Evolutionary conservation across 2,113 vertebrate species (phyloP), one percentile per base, ranked within the genome.

Genomic region (Oreochromis spilurus): DNA sequence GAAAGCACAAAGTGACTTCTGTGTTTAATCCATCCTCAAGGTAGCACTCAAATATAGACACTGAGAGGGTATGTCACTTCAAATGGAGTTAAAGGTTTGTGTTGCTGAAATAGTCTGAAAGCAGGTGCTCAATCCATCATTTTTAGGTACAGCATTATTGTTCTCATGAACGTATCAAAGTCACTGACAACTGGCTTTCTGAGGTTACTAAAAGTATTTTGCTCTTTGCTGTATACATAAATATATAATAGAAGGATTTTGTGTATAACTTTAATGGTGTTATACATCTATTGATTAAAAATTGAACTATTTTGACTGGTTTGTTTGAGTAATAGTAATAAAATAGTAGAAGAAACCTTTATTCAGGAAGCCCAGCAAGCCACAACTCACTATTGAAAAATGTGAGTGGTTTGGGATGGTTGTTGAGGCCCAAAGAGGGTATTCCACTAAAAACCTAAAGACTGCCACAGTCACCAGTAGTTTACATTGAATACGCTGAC

Each of bases 401-500:
- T 65, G 19, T 21, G 34, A 65, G 34, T 38, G 34, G 34, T 38
- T 43, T 40, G 36, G 4, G 7, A 24, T 72, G 8, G n/a, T 70
- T 43, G 38, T 6, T 72, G 38, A 3, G 34, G 62, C 11, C 36
- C 62, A 67, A 67, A 67, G 19, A 67, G 17, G 17, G 0, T 12
- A 19, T 36, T 38, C 17, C 34, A 67, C 60, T 36, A 21, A 38
- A 65, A 65, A 7, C 31, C 17, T 60, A 17, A 62, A 62, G 6
- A n/a, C 31, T 38, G 62, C 62, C 60, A n/a, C 19, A 38, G 60
- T 38, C 34, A 5, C 19, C 60, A n/a, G 58, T 36, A 36, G 29
- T 34, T 19, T 11, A 19, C 0, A 34, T 0, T 11, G 58, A 19
- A 4, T 6, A 65, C 2, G 34, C 19, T n/a, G 10, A 65, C 34